Evolutionary conservation across 1,140 invertebrate genomes (phyloP).

Genomic region (Drosophila ficusphila): DNA sequence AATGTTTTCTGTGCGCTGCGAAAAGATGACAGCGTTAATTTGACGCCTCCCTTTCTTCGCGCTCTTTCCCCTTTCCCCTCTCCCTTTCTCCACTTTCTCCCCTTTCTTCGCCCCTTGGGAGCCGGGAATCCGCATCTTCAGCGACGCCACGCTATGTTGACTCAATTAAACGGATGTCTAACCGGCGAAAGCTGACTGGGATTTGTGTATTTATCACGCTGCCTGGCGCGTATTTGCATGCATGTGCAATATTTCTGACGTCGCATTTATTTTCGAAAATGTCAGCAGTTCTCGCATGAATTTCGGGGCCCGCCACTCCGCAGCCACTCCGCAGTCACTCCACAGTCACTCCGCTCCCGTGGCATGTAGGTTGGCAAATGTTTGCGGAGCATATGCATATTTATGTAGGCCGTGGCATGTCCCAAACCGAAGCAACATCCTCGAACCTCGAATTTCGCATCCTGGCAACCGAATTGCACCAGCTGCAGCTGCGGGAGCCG

Average conservation of each 20-base stretch:
- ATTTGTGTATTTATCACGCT: slow-evolving; percentile 73
- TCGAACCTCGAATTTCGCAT: no score
- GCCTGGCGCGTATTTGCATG: slow-evolving; percentile 63
- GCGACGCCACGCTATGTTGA: slow-evolving; percentile 51
- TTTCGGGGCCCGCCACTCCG: slow-evolving; percentile 24
- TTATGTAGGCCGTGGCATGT: slow-evolving; percentile 66
- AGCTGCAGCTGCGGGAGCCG: slow-evolving; percentile 23
- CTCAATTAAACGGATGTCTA: slow-evolving; percentile 77
- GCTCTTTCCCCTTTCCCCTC: not conserved
- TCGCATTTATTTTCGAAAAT: slow-evolving; percentile 75
- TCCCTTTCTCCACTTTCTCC: not conserved
- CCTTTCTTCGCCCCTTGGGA: not conserved
- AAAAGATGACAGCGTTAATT: slow-evolving; percentile 65
- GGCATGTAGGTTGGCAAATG: slow-evolving; percentile 57
- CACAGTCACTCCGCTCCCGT: not conserved
- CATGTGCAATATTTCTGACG: slow-evolving; percentile 74
- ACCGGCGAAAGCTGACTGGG: slow-evolving; percentile 44
- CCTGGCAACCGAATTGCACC: slow-evolving; percentile 1
- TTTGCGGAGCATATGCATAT: slow-evolving; percentile 76
- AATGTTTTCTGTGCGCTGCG: slow-evolving; percentile 53
- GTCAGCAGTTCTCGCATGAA: slow-evolving; percentile 78
- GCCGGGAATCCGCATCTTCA: slow-evolving; percentile 17
- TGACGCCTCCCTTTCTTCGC: slow-evolving; percentile 38
- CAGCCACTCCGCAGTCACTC: not conserved
- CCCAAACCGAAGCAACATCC: slow-evolving; percentile 2